Base-by-base conservation (phyloP, 2,888 invertebrate species). In the Tachystola acroxantha region DNA sequence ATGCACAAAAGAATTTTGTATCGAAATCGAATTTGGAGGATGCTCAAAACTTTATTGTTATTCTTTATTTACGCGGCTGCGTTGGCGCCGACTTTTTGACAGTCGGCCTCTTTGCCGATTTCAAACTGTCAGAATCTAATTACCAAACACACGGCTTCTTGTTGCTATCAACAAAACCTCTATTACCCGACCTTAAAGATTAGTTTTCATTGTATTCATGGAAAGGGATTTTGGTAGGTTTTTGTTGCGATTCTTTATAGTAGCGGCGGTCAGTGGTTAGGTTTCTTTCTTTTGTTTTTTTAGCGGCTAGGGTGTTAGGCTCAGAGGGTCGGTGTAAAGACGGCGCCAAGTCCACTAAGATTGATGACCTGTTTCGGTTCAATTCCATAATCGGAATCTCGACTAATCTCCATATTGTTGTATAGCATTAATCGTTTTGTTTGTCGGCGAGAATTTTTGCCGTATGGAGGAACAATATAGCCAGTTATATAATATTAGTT, bases 101-200 rank as follows among this genome's bases (percentile, higher is more conserved):
- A 81, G 77, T 73, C 84, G 84, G 81, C 64, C 53, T 71, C 80
- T 85, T 85, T 85, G 79, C 66, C 63, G 68, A 70, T 70, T 69
- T 70, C 75, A 66, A 78, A 67, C 79, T 81, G 82, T 80, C 81
- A 75, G 81, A 84, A 84, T 84, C 79, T 81, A 82, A 85, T 85
- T 84, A 84, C 71, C 64, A 70, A 68, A 61, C 50, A 57, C 51
- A 52, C 43, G 37, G 43, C 41, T 40, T 43, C 39, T 41, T 46
- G 50, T 40, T 57, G 30, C 64, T 28, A 30, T 32, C 30, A 22
- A 10, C 27, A 19, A 37, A 44, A 39, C 41, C 50, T 40, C 43
- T 71, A 59, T 50, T 22, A 20, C 20, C 36, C 31, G n/a, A 6
- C 0, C 0, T 32, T 60, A 66, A 48, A 51, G 64, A 39, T 45